Conservation (phyloP, 92 coral and sea anemone genomes). For the Phenganax subtilis region DNA sequence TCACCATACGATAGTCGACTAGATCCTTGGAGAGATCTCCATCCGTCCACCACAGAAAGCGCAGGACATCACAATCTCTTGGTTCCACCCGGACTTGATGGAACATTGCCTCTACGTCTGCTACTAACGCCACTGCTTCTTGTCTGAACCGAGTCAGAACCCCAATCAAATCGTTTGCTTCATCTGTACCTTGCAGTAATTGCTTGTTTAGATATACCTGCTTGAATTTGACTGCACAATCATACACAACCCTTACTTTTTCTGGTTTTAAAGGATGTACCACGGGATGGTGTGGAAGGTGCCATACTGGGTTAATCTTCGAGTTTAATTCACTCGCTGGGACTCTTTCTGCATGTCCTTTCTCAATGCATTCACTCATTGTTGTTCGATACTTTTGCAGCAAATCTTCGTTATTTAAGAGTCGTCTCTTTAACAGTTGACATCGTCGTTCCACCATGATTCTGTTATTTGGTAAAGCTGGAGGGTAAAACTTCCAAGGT, state of each 20-base stretch:
- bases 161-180: constrained; percentile 45
- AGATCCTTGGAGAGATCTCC: constrained; percentile 44
- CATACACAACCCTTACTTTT: constrained; percentile 43
- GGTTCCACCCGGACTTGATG: constrained; percentile 57
- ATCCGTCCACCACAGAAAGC: constrained; percentile 54
- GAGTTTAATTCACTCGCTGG: too few relatives aligned
- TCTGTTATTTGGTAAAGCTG: constrained; percentile 38
- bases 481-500: constrained; percentile 43
- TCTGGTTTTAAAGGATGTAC: constrained; percentile 37
- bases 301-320: too few relatives aligned
- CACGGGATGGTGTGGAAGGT: constrained; percentile 7
- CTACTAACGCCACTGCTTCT: constrained; percentile 43
- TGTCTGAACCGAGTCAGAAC: constrained; percentile 51
- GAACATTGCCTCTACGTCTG: constrained; percentile 55
- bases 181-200: constrained; percentile 50
- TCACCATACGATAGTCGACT: constrained; percentile 51
- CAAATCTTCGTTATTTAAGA: constrained; percentile 39
- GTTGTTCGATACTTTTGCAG: constrained; percentile 32
- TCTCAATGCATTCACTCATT: constrained; percentile 44
- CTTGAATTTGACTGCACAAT: constrained; percentile 33
- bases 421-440: constrained; percentile 44
- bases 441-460: constrained; percentile 40
- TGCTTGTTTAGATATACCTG: constrained; percentile 36
- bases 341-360: constrained; percentile 26
- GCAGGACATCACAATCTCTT: constrained; percentile 43